These are phyloP conservation scores for Poeciliopsis infans DNA, from an alignment of 2,797 vertebrate species.

Conservation along the genomic window DNA sequence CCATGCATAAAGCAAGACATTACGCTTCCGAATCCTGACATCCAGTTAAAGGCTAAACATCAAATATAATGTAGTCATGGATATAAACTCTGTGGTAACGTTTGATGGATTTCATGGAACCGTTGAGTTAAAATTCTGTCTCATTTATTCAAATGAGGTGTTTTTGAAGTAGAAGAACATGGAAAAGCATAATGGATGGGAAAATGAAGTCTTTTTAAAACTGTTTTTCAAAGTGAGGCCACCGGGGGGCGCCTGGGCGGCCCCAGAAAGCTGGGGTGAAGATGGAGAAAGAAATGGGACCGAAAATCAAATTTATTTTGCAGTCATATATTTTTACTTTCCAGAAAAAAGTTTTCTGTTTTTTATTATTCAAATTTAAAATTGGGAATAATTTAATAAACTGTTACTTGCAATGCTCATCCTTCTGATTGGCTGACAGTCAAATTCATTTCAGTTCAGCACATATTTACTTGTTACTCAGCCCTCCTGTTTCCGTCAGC, in stretches of 20 bases:
- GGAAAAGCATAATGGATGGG: background rate
- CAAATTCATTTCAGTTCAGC: no score
- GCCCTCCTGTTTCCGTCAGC: no score
- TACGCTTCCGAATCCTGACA: background rate
- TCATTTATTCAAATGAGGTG: background rate
- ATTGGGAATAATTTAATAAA: background rate
- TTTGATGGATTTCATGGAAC: background rate
- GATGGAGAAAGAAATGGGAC: background rate
- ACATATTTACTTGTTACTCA: no score
- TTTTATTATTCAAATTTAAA: background rate
- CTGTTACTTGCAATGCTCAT: background rate
- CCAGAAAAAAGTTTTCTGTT: background rate
- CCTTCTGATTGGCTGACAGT: background rate
- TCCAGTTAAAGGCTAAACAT: background rate
- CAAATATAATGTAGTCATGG: conserved; percentile 1
- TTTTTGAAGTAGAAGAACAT: background rate
- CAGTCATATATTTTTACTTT: no score
- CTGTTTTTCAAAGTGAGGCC: background rate
- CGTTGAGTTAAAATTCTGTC: background rate
- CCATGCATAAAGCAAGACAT: conserved; percentile 1
- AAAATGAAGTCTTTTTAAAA: background rate
- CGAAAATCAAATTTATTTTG: background rate
- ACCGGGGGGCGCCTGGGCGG: no score
- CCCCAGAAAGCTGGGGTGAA: background rate
- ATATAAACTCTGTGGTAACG: background rate